phyloP scores from a whole-genome alignment of 2,113 vertebrate genomes.

The Cranoglanis bouderius region DNA sequence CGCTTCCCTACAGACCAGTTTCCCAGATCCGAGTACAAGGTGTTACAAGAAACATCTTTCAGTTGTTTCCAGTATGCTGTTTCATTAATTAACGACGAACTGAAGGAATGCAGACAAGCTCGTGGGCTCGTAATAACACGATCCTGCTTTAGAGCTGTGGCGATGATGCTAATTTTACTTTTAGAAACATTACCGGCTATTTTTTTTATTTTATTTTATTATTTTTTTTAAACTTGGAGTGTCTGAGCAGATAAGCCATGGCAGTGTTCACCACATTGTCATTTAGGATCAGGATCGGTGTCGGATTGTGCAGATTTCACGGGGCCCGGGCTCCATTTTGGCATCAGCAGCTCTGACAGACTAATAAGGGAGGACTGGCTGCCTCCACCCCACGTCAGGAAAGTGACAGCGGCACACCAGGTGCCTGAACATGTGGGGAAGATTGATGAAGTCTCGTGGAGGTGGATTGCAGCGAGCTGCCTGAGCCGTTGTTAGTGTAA shows the following conservation, averaged over 20 bases:
- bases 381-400: slow-evolving; percentile 56
- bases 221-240: slow-evolving; percentile 4
- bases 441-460: slow-evolving; percentile 58
- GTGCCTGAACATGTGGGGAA: slow-evolving; percentile 58
- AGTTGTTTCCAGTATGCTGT: slow-evolving; percentile 21
- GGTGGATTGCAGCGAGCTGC: slow-evolving; percentile 50
- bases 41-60: slow-evolving; percentile 17
- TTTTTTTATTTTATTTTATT: not conserved
- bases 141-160: not conserved
- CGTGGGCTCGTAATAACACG: too few species aligned
- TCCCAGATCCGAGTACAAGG: slow-evolving; percentile 14
- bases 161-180: not conserved
- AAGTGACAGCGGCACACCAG: slow-evolving; percentile 58
- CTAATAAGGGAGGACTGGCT: slow-evolving; percentile 59
- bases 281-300: slow-evolving; percentile 55
- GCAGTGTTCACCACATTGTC: slow-evolving; percentile 57
- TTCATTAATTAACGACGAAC: slow-evolving; percentile 48
- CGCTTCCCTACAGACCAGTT: not conserved
- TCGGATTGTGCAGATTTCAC: slow-evolving; percentile 47
- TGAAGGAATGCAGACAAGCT: not conserved
- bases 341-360: slow-evolving; percentile 52
- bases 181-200: not conserved
- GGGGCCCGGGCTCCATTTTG: slow-evolving; percentile 49
- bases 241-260: slow-evolving; percentile 48
- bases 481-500: slow-evolving; percentile 52